phyloP scores from a whole-genome alignment of 2,888 invertebrate genomes.

The Drosophila peninsularis region DNA sequence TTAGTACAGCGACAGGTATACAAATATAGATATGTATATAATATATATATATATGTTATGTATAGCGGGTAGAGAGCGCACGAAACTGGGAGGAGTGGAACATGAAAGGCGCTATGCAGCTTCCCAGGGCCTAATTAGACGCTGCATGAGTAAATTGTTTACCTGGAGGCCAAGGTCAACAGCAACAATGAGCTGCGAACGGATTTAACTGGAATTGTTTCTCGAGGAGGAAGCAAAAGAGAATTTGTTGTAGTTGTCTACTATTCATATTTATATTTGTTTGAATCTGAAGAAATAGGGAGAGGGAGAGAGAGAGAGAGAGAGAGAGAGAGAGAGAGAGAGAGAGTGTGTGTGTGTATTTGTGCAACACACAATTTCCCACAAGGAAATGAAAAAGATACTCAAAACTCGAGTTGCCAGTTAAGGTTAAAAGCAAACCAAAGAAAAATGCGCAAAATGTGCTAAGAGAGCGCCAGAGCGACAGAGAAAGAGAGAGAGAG shows the following conservation, averaged over 20 bases:
- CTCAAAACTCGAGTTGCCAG: conserved; percentile 49
- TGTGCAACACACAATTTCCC: conserved; percentile 63
- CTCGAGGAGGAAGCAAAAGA: conserved; percentile 45
- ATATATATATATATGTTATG: conserved; percentile 11
- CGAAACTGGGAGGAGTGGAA: conserved; percentile 25
- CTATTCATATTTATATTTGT: conserved; percentile 36
- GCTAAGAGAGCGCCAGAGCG: conserved; percentile 46
- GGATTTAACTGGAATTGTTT: conserved; percentile 71
- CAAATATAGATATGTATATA: conserved; percentile 33
- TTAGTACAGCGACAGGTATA: conserved; percentile 61
- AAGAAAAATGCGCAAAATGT: conserved; percentile 70
- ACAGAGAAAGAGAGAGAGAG: neutral
- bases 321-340: too few relatives aligned
- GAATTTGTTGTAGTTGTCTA: conserved; percentile 11
- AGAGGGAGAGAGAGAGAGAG: too few relatives aligned
- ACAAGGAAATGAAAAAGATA: conserved; percentile 66
- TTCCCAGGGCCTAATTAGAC: conserved; percentile 65
- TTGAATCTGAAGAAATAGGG: too few relatives aligned
- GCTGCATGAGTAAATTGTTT: conserved; percentile 64
- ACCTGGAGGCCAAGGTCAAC: conserved; percentile 71
- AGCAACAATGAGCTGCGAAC: conserved; percentile 58
- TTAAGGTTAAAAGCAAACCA: conserved; percentile 46
- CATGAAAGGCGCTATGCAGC: conserved; percentile 54
- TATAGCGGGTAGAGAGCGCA: neutral
- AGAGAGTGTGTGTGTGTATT: conserved; percentile 2